phyloP scores from a whole-genome alignment of 2,888 invertebrate genomes.

The Chloroclysta siterata region DNA sequence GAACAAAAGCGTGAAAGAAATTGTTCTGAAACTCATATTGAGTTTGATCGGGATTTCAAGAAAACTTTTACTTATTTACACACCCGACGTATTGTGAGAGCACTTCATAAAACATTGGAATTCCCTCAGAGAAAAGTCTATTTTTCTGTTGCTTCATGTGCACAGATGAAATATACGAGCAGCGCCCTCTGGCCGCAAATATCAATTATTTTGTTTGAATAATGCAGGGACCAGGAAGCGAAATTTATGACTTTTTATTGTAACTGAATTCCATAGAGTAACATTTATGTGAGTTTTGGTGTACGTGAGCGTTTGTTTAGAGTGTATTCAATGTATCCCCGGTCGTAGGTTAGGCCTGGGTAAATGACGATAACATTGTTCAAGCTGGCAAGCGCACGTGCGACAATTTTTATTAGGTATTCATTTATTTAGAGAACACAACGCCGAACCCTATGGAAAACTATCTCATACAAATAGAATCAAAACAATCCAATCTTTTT shows the following conservation, averaged over 20 bases:
- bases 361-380: background rate
- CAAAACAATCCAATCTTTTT: no score
- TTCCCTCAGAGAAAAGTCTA: background rate
- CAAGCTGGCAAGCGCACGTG: no score
- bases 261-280: slow-evolving; percentile 34
- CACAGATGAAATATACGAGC: slow-evolving; percentile 5
- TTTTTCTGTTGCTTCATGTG: background rate
- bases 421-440: no score
- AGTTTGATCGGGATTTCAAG: background rate
- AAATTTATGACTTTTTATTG: slow-evolving; percentile 39
- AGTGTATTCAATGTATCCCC: background rate
- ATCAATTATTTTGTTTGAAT: slow-evolving; percentile 23
- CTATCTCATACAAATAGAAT: no score
- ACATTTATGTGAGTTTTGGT: slow-evolving; percentile 25
- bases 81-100: background rate
- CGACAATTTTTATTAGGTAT: no score
- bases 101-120: background rate
- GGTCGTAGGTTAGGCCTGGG: background rate
- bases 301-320: background rate
- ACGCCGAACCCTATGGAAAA: no score
- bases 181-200: slow-evolving; percentile 25
- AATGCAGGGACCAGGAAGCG: slow-evolving; percentile 17
- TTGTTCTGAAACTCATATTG: no score
- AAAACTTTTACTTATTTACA: background rate
- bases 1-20: no score